These are phyloP conservation scores for Chinchilla lanigera DNA, from an alignment of 2,113 vertebrate genomes.

Conservation along the genomic window DNA sequence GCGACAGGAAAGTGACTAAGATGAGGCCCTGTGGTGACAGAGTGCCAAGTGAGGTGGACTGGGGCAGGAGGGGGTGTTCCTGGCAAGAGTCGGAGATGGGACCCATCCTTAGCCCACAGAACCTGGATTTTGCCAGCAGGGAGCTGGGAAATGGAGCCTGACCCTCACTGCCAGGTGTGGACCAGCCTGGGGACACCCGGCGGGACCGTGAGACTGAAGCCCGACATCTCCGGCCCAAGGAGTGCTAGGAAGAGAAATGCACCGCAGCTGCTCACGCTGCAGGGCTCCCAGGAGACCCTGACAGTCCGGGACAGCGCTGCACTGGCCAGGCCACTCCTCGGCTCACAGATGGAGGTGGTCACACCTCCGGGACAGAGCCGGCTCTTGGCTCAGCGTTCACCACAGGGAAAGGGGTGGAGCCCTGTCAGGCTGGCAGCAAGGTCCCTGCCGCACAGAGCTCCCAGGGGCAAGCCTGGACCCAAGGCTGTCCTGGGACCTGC, in stretches of 20 bases:
- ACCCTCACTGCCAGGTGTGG: neutral
- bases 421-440: accelerated
- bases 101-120: too few relatives aligned
- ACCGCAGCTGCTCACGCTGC: neutral
- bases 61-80: neutral
- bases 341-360: neutral
- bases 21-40: accelerated
- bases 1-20: neutral
- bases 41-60: accelerated
- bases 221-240: too few relatives aligned
- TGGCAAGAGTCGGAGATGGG: neutral
- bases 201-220: neutral
- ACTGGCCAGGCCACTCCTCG: neutral
- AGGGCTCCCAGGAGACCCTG: neutral
- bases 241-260: neutral
- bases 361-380: accelerated
- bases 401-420: neutral
- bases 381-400: neutral
- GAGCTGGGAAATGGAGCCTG: neutral
- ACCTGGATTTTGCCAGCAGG: too few relatives aligned
- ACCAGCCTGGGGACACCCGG: too few relatives aligned
- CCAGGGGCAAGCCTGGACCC: accelerated
- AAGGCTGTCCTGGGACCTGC: neutral
- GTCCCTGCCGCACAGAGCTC: accelerated
- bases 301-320: neutral